Percentiles rank a stretch among this genome's conserved stretches.
phyloP scores from a whole-genome alignment of 2,888 invertebrate genomes.

The Cephus runcator region DNA sequence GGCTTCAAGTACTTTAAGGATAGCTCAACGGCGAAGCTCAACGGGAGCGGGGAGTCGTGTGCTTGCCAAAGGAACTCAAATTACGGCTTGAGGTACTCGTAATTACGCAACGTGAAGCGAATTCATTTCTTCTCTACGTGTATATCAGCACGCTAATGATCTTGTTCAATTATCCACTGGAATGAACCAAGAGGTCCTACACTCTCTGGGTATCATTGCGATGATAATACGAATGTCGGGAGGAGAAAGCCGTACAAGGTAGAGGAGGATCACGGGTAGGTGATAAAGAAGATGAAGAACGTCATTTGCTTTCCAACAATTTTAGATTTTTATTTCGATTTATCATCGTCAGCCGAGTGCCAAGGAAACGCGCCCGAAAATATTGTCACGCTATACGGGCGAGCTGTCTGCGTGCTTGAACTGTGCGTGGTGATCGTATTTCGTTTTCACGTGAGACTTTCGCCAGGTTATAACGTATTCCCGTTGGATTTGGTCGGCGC shows the following conservation, averaged over 20 bases:
- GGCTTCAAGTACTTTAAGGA: not conserved
- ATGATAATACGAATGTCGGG: not conserved
- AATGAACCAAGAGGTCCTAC: not conserved
- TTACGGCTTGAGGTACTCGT: not conserved
- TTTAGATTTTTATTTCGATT: not conserved
- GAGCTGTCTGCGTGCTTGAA: not conserved
- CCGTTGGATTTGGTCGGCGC: not conserved
- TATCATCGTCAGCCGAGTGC: not conserved
- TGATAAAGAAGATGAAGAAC: not conserved
- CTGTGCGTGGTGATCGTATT: not conserved
- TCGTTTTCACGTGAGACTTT: not conserved
- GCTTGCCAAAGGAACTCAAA: not conserved
- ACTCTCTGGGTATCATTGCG: not conserved
- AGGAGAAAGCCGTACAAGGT: not conserved
- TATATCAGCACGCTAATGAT: not conserved
- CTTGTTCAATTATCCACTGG: not conserved
- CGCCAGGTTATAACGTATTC: not conserved
- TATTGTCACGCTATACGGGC: not conserved
- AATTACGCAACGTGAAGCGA: not conserved
- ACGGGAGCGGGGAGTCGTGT: not conserved
- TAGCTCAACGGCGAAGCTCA: not conserved
- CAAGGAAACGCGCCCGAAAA: not conserved
- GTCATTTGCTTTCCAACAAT: not conserved
- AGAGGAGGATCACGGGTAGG: not conserved
- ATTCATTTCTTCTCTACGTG: not conserved